These are phyloP conservation scores for Hypomecis atomaria DNA, from an alignment of 2,888 invertebrate species.

Conservation along the genomic window DNA sequence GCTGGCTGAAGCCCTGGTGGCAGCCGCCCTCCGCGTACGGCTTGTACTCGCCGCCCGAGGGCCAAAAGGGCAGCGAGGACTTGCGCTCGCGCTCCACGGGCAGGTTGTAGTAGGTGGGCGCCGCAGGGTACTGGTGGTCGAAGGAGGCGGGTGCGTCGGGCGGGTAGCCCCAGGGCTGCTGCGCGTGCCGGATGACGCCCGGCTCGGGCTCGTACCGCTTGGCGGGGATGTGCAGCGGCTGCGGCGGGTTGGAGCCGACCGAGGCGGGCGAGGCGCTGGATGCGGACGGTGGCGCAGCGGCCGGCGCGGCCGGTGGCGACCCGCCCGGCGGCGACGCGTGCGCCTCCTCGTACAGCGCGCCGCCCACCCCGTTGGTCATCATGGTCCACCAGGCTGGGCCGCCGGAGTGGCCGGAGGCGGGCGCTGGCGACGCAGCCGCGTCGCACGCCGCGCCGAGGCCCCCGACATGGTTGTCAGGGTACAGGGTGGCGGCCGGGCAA, in stretches of 20 bases:
- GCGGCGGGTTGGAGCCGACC: conserved; percentile 88
- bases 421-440: conserved; percentile 89
- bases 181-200: conserved; percentile 91
- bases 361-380: conserved; percentile 90
- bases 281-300: conserved; percentile 86
- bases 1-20: conserved; percentile 89
- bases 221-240: conserved; percentile 95
- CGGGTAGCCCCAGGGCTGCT: conserved; percentile 91
- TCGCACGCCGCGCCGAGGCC: conserved; percentile 88
- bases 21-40: conserved; percentile 85
- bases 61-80: conserved; percentile 89
- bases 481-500: conserved; percentile 93
- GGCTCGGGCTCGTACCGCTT: conserved; percentile 89
- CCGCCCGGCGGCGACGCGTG: conserved; percentile 85
- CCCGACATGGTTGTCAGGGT: conserved; percentile 90
- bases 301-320: conserved; percentile 88
- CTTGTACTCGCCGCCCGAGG: conserved; percentile 86
- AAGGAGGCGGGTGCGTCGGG: conserved; percentile 87
- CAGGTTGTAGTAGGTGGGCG: conserved; percentile 90
- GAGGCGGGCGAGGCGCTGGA: conserved; percentile 84
- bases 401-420: conserved; percentile 93
- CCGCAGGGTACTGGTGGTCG: conserved; percentile 88
- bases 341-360: conserved; percentile 91
- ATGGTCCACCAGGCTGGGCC: conserved; percentile 94
- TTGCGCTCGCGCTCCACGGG: conserved; percentile 87